Evolutionary conservation across 1,140 invertebrate genomes (phyloP).

Genomic region (Apis florea): DNA sequence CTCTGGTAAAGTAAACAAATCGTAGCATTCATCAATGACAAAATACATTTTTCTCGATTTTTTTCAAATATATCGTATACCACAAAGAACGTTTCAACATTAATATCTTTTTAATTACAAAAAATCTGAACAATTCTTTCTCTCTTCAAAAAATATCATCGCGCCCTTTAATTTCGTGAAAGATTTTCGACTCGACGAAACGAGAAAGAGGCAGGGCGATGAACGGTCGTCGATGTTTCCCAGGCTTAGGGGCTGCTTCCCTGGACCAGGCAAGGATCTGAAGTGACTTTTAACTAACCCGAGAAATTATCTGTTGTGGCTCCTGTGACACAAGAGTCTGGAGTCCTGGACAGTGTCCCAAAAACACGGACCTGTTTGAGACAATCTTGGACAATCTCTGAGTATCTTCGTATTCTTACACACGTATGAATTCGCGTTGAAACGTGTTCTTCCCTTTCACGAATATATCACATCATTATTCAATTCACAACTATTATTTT

Average conservation of each 20-base stretch:
- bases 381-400: constrained; percentile 61
- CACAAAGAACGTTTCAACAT: no score
- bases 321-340: constrained; percentile 41
- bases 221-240: constrained; percentile 67
- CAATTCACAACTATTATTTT: no score
- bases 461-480: no score
- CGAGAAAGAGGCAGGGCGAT: background rate
- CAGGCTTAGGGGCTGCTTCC: constrained; percentile 58
- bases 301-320: constrained; percentile 68
- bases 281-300: constrained; percentile 74
- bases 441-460: no score
- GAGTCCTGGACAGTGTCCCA: constrained; percentile 74
- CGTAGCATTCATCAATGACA: no score
- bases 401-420: background rate
- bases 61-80: no score
- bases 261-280: constrained; percentile 44
- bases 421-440: no score
- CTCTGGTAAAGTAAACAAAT: no score
- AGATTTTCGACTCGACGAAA: constrained; percentile 18
- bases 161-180: constrained; percentile 49
- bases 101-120: background rate
- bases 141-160: no score
- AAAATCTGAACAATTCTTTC: background rate
- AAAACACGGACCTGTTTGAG: constrained; percentile 37
- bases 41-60: no score